Evolutionary conservation across 2,888 invertebrate genomes (phyloP).

Genomic region (Phengaris arion): DNA sequence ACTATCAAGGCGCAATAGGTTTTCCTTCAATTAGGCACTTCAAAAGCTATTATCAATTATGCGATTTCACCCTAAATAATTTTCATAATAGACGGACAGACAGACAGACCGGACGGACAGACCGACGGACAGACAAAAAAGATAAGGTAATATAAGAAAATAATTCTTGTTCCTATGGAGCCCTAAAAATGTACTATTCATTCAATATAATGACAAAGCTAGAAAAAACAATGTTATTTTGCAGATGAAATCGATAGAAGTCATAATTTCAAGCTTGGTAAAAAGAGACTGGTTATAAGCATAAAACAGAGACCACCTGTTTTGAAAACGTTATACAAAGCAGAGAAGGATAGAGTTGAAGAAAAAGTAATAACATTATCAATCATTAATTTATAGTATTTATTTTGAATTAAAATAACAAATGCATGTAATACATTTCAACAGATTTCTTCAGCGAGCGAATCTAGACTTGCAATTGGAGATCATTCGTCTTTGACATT

Average conservation of each 20-base stretch:
- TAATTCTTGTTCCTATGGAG: no score
- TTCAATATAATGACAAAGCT: no score
- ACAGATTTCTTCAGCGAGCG: conserved; percentile 59
- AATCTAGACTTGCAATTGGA: conserved; percentile 62
- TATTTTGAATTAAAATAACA: conserved; percentile 22
- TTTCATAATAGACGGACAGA: no score
- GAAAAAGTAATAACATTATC: conserved; percentile 51
- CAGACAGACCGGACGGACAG: no score
- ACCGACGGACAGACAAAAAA: no score
- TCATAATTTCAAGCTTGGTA: conserved; percentile 46
- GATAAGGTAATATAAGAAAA: no score
- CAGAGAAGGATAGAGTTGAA: conserved; percentile 58
- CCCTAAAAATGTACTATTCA: no score
- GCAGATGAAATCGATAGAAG: conserved; percentile 60
- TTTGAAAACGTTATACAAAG: conserved; percentile 63
- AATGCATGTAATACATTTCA: conserved; percentile 39
- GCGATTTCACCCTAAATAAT: no score
- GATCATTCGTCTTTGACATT: conserved; percentile 63
- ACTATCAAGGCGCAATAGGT: no score
- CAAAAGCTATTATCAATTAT: no score
- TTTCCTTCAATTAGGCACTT: no score
- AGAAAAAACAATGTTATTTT: conserved; percentile 11
- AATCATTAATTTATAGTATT: conserved; percentile 26
- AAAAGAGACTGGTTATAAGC: conserved; percentile 61
- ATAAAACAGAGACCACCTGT: conserved; percentile 60